Conservation (phyloP, 2,888 invertebrate genomes). For the Agriopis leucophaearia region DNA sequence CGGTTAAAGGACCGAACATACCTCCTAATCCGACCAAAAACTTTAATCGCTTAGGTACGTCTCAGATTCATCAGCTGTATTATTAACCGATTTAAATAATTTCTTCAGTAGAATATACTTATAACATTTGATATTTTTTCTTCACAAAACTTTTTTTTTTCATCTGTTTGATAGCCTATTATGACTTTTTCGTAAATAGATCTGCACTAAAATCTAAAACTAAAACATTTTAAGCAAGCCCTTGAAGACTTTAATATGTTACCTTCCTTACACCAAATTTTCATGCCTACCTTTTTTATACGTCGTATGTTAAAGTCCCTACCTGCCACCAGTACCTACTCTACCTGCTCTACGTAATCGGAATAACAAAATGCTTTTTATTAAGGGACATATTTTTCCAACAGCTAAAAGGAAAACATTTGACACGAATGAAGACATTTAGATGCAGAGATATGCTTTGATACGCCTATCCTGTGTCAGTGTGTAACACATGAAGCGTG, state of each 20-base stretch:
- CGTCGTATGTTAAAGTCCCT: slow-evolving; percentile 34
- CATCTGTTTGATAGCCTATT: too few species aligned
- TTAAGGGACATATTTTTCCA: slow-evolving; percentile 45
- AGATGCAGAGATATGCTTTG: slow-evolving; percentile 29
- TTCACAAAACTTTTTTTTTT: too few species aligned
- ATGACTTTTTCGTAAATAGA: too few species aligned
- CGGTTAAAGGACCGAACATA: too few species aligned
- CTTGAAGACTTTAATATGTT: neutral
- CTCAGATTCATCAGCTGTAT: too few species aligned
- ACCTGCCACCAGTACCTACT: slow-evolving; percentile 55
- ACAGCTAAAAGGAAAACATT: slow-evolving; percentile 25
- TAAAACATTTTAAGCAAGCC: neutral
- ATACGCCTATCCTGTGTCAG: slow-evolving; percentile 8
- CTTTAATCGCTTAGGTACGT: too few species aligned
- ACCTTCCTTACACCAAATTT: neutral
- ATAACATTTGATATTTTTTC: too few species aligned
- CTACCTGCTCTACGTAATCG: slow-evolving; percentile 49
- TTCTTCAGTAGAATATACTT: too few species aligned
- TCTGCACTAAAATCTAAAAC: neutral
- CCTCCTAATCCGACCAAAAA: too few species aligned
- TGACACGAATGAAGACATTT: slow-evolving; percentile 33
- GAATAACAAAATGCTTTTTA: slow-evolving; percentile 63
- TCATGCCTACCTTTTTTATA: slow-evolving; percentile 20
- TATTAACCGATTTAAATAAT: too few species aligned
- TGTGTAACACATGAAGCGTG: neutral